phyloP scores from a whole-genome alignment of 2,113 vertebrate genomes.

The Lepidothrix coronata region DNA sequence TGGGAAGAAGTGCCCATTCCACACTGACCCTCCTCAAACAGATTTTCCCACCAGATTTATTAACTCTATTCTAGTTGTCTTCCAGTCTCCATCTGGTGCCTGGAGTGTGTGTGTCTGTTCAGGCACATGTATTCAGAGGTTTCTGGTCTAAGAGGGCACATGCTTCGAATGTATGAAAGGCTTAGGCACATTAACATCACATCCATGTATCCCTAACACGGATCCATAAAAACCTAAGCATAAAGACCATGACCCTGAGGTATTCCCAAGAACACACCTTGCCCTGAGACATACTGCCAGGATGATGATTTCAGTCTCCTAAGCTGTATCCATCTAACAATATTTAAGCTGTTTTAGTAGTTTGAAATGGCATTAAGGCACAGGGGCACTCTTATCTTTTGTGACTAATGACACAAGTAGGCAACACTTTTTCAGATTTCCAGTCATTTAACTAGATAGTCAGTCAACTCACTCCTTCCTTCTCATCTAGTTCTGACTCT shows the following conservation, averaged over 20 bases:
- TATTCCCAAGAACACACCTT: neutral
- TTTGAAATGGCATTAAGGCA: neutral
- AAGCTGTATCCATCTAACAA: neutral
- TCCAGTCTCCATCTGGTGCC: neutral
- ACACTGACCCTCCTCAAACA: neutral
- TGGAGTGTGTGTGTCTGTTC: neutral
- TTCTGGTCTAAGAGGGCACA: neutral
- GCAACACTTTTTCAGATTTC: neutral
- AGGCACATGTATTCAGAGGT: neutral
- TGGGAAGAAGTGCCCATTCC: neutral
- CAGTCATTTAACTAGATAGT: neutral
- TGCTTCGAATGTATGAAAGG: rapidly evolving
- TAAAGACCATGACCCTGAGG: neutral
- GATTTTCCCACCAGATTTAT: neutral
- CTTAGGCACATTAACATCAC: neutral
- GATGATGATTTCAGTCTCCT: neutral
- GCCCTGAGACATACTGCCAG: neutral
- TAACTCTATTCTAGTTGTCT: neutral
- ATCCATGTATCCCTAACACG: neutral
- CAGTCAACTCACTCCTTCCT: neutral
- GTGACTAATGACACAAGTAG: neutral
- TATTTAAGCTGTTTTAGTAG: neutral
- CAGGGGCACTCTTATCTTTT: neutral
- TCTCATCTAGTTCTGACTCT: neutral
- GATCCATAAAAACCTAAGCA: neutral